Evolutionary conservation across 2,888 invertebrate genomes (phyloP), one percentile per base, ranked within the genome.

Genomic region (Stomorhina lunata): DNA sequence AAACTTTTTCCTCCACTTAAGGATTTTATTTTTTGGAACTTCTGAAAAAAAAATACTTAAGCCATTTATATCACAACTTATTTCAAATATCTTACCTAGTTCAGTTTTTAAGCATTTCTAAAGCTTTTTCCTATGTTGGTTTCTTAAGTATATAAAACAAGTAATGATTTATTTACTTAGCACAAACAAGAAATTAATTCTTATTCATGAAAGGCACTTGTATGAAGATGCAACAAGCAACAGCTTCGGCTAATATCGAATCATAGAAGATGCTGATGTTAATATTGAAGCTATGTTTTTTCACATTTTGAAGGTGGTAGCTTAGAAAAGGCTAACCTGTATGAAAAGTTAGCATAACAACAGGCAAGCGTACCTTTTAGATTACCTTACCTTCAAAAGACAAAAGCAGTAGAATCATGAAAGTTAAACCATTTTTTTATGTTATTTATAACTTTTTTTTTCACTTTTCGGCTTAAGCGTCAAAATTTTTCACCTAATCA

Each of bases 141-240:
- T 15, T 15, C 9, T 22, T 22, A 40, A 57, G 29, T 40, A 15
- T 22, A 20, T 17, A 12, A 63, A 79, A 48, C 66, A n/a, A 32
- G n/a, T 43, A 76, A 80, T 77, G 82, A 79, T 79, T 82, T 82
- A 82, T 82, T 75, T 82, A 79, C 73, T 79, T 27, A 71, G 79
- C 79, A 79, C 69, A 75, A 79, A 82, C 71, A 82, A 82, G 78
- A 82, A 66, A 79, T 82, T 82, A 82, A 79, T 82, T 82, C 71
- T 79, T 82, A 82, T 82, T 82, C 75, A 82, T 79, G 65, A 37
- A 53, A 79, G 50, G n/a, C 50, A 66, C 65, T 27, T 65, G 57
- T n/a, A 55, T 72, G 40, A 27, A 45, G 63, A 43, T 63, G 43
- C 50, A 22, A 29, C 57, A 61, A 20, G 12, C 10, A 25, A 10